Evolutionary conservation across 2,113 vertebrate species (phyloP).

Genomic region (Amblyopsis rosae): DNA sequence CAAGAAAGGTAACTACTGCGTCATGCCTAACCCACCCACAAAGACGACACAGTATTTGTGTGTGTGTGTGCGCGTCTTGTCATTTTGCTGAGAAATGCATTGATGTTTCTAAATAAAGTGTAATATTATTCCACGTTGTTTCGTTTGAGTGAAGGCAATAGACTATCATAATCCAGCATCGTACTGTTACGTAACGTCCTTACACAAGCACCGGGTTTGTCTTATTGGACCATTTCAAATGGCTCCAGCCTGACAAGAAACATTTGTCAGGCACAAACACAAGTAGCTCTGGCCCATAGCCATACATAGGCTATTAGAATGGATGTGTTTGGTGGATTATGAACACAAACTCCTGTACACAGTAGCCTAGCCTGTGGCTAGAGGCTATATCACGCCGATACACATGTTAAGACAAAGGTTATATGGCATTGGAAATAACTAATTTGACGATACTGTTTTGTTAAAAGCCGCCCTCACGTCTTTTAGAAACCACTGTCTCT

Average conservation of each 20-base stretch:
- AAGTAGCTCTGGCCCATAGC: too few species aligned
- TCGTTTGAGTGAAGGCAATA: too few species aligned
- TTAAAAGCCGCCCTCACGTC: not conserved
- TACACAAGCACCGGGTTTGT: constrained; percentile 62
- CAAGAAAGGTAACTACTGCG: too few species aligned
- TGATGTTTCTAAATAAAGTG: too few species aligned
- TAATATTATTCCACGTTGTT: too few species aligned
- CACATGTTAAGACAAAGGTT: not conserved
- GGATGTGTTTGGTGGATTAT: not conserved
- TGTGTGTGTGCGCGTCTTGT: too few species aligned
- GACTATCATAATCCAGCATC: too few species aligned
- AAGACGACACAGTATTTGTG: too few species aligned
- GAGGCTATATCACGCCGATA: not conserved
- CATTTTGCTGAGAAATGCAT: too few species aligned
- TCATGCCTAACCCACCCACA: too few species aligned
- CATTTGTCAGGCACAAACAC: constrained; percentile 1
- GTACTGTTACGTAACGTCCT: constrained; percentile 74
- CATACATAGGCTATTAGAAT: not conserved
- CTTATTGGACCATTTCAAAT: constrained; percentile 31
- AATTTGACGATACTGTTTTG: not conserved
- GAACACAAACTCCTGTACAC: too few species aligned
- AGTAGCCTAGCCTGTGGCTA: too few species aligned
- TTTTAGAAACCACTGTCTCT: constrained; percentile 61
- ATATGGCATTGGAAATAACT: not conserved
- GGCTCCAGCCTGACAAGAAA: constrained; percentile 3